phyloP scores from a whole-genome alignment of 2,113 vertebrate species.

The Pungitius pungitius region DNA sequence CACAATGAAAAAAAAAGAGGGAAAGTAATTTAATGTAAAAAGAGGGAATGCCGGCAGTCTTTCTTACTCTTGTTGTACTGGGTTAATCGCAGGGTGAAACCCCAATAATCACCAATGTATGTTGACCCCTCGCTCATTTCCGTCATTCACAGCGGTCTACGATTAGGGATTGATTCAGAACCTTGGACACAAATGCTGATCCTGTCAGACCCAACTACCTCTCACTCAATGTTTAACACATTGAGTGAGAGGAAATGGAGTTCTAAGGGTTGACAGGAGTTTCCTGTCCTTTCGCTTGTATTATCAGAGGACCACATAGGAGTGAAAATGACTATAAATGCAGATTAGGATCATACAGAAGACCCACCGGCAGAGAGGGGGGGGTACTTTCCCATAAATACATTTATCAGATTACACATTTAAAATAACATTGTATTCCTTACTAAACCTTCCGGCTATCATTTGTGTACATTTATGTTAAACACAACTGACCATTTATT shows the following conservation, averaged over 20 bases:
- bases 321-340: constrained; percentile 27
- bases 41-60: too few species aligned
- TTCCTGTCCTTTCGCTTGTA: constrained; percentile 63
- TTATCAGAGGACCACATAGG: neutral
- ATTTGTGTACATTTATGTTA: neutral
- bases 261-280: constrained; percentile 41
- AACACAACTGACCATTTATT: constrained; percentile 2
- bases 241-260: constrained; percentile 20
- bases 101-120: too few species aligned
- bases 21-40: too few species aligned
- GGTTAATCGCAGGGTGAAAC: too few species aligned
- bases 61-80: too few species aligned
- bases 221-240: too few species aligned
- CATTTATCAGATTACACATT: neutral
- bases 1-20: too few species aligned
- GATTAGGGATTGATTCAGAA: neutral
- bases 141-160: neutral
- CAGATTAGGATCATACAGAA: neutral
- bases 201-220: too few species aligned
- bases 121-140: neutral
- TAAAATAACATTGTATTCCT: constrained; percentile 30
- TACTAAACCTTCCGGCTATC: constrained; percentile 2
- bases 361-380: neutral
- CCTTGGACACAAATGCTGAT: neutral
- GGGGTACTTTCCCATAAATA: constrained; percentile 14